A percentile compares a stretch with the other conserved stretches of the same genome.
phyloP scores from a whole-genome alignment of 2,888 invertebrate genomes.

The Neria commutata region DNA sequence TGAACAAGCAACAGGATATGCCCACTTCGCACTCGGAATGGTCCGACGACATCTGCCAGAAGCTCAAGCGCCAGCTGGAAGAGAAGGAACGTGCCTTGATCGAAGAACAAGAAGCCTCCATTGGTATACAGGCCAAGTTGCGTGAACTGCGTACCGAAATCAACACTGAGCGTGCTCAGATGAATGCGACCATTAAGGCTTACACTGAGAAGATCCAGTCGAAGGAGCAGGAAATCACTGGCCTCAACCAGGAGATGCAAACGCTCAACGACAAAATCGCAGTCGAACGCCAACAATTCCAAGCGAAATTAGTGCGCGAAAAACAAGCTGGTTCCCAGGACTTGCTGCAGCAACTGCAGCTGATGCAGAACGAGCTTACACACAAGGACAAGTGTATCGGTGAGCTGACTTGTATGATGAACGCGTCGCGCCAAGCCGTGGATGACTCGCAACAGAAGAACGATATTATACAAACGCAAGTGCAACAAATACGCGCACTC shows the following conservation, averaged over 20 bases:
- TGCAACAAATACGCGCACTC: constrained; percentile 48
- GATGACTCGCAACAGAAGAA: constrained; percentile 54
- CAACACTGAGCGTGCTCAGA: constrained; percentile 57
- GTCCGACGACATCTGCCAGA: constrained; percentile 87
- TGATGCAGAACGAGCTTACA: constrained; percentile 53
- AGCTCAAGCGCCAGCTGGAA: constrained; percentile 84
- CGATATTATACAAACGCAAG: constrained; percentile 51
- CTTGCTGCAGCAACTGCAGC: constrained; percentile 52
- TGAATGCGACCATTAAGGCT: constrained; percentile 51
- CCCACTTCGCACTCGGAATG: constrained; percentile 80
- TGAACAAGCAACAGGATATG: constrained; percentile 86
- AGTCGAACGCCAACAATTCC: constrained; percentile 58
- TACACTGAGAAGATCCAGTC: constrained; percentile 53
- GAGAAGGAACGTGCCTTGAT: constrained; percentile 81
- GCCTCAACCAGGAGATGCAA: constrained; percentile 55
- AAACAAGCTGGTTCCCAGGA: constrained; percentile 58
- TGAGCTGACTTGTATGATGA: constrained; percentile 52
- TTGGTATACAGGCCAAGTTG: constrained; percentile 77
- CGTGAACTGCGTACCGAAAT: constrained; percentile 73
- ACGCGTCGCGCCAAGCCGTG: constrained; percentile 47
- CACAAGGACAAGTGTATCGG: constrained; percentile 56
- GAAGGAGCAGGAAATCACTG: constrained; percentile 53
- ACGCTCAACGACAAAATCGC: constrained; percentile 53
- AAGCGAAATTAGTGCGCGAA: constrained; percentile 54
- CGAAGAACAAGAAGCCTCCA: constrained; percentile 77